phyloP scores from a whole-genome alignment of 2,113 vertebrate genomes.

The Laterallus jamaicensis region DNA sequence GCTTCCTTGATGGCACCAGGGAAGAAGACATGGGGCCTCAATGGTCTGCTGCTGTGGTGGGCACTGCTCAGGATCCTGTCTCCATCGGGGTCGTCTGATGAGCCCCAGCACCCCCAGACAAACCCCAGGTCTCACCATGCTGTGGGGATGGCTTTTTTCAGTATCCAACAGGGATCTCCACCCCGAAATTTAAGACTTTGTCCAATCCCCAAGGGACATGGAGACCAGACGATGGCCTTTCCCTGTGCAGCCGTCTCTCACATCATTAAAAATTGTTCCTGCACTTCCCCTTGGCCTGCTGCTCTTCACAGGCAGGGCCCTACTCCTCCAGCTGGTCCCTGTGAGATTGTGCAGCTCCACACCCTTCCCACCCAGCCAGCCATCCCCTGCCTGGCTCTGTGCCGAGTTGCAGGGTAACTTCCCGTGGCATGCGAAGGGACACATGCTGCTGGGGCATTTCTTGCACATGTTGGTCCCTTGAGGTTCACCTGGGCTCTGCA shows the following conservation, averaged over 20 bases:
- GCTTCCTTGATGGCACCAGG: accelerated
- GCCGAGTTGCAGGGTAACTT: accelerated
- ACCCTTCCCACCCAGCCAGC: neutral
- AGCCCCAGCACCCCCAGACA: neutral
- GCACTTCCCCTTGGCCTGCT: neutral
- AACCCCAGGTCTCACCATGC: neutral
- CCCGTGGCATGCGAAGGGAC: accelerated
- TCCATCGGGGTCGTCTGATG: neutral
- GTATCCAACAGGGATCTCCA: neutral
- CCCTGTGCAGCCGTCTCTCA: accelerated
- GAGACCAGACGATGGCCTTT: neutral
- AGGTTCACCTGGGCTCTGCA: accelerated
- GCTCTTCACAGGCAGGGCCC: neutral
- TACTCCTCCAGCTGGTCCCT: accelerated
- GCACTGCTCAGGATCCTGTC: neutral
- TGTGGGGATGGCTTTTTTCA: neutral
- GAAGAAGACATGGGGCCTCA: neutral
- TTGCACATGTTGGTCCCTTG: accelerated
- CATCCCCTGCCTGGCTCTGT: neutral
- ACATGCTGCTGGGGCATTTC: accelerated
- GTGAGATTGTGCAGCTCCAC: neutral
- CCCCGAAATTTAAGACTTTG: neutral
- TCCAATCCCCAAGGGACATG: neutral
- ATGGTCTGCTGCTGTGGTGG: neutral
- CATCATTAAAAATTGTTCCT: neutral